A percentile compares a stretch with the other conserved stretches of the same genome.
phyloP scores from a whole-genome alignment of 2,113 vertebrate genomes.

The Carettochelys insculpta region DNA sequence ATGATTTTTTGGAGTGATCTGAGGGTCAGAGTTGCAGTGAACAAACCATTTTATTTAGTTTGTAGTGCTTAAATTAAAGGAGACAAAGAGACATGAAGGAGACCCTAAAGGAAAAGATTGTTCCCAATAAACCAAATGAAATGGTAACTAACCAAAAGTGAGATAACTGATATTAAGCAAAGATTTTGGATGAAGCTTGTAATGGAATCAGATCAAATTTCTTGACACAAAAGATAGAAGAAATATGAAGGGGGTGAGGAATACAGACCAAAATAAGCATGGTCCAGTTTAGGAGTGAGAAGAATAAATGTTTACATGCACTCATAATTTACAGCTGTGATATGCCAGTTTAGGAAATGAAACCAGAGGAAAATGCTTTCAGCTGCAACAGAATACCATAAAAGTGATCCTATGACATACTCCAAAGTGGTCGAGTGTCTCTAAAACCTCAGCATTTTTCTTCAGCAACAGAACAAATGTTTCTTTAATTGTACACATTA shows the following conservation, averaged over 20 bases:
- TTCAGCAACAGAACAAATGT: not conserved
- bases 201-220: not conserved
- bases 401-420: not conserved
- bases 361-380: not conserved
- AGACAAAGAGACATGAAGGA: not conserved
- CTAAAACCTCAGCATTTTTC: not conserved
- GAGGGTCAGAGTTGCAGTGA: not conserved
- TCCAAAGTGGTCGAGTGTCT: not conserved
- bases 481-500: not conserved
- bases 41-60: not conserved
- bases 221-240: not conserved
- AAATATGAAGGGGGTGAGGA: fast-evolving
- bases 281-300: not conserved
- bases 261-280: not conserved
- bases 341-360: not conserved
- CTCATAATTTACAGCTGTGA: not conserved
- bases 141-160: not conserved
- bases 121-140: not conserved
- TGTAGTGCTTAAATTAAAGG: not conserved
- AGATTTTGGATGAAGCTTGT: not conserved
- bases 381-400: not conserved
- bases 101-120: not conserved
- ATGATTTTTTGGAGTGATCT: not conserved
- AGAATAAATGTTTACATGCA: not conserved
- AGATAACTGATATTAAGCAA: not conserved